Evolutionary conservation across 1,140 invertebrate species (phyloP).

Genomic region (Subanguina moxae): DNA sequence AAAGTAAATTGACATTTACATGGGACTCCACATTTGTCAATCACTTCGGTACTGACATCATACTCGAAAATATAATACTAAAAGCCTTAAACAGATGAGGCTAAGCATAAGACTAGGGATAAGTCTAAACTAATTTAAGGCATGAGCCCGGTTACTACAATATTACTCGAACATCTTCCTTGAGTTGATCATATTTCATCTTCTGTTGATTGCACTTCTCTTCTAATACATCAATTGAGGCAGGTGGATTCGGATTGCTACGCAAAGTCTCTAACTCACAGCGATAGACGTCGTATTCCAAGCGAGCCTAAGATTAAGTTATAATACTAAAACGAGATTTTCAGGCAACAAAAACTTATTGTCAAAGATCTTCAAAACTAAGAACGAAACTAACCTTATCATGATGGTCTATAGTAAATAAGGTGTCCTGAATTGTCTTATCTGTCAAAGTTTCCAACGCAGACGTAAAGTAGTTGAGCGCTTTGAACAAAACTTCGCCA

Average conservation of each 20-base stretch:
- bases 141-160: no score
- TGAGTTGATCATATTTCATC: constrained; percentile 25
- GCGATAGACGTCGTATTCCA: constrained; percentile 25
- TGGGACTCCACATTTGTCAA: no score
- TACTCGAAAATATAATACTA: no score
- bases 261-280: constrained; percentile 10
- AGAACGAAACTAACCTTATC: constrained; percentile 22
- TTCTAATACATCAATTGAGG: constrained; percentile 11
- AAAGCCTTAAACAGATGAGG: no score
- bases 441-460: constrained; percentile 24
- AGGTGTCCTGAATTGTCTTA: constrained; percentile 29
- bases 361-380: no score
- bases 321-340: no score
- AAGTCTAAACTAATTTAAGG: no score
- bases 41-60: no score
- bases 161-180: constrained; percentile 35
- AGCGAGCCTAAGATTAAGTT: constrained; percentile 19
- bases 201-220: constrained; percentile 20
- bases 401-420: constrained; percentile 19
- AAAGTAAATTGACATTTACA: no score
- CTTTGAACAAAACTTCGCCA: constrained; percentile 7
- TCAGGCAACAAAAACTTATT: no score
- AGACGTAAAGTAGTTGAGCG: constrained; percentile 19
- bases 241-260: constrained; percentile 15
- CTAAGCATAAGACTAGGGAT: no score